Evolutionary conservation across 1,140 invertebrate genomes (phyloP).

Genomic region (Hetaerina americana): DNA sequence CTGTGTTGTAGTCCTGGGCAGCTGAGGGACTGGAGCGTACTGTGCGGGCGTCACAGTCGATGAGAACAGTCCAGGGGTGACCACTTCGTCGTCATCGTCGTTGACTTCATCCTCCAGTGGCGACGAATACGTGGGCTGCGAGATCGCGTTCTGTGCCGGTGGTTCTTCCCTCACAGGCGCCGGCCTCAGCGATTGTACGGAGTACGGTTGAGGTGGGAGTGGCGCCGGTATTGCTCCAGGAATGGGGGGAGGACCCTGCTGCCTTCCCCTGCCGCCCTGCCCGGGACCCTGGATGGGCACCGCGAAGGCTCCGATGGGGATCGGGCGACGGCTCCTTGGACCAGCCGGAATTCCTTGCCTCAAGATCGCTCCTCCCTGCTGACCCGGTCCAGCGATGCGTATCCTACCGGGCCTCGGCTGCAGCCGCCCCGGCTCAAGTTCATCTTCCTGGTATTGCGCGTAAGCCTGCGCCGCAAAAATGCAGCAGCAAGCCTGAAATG

Average conservation of each 20-base stretch:
- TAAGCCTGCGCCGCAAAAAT: background rate
- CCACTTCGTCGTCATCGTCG: background rate
- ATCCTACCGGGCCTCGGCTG: background rate
- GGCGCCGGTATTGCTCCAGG: background rate
- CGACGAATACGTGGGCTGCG: background rate
- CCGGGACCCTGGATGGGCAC: background rate
- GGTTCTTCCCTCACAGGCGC: background rate
- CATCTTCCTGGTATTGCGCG: background rate
- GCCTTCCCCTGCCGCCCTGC: background rate
- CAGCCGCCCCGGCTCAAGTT: background rate
- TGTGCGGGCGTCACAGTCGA: background rate
- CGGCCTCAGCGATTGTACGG: background rate
- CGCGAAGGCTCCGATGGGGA: background rate
- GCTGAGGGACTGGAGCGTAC: background rate
- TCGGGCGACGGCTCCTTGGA: background rate
- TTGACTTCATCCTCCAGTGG: background rate
- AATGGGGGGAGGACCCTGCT: background rate
- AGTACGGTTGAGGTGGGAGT: background rate
- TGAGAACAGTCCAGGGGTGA: background rate
- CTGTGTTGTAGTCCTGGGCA: background rate
- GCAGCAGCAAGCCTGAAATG: background rate
- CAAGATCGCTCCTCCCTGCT: background rate
- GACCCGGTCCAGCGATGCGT: background rate
- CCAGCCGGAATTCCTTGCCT: background rate
- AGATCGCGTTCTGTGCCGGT: background rate